Evolutionary conservation across 2,888 invertebrate genomes (phyloP), one percentile per base, ranked within the genome.

Genomic region (Stegophylla sp.): DNA sequence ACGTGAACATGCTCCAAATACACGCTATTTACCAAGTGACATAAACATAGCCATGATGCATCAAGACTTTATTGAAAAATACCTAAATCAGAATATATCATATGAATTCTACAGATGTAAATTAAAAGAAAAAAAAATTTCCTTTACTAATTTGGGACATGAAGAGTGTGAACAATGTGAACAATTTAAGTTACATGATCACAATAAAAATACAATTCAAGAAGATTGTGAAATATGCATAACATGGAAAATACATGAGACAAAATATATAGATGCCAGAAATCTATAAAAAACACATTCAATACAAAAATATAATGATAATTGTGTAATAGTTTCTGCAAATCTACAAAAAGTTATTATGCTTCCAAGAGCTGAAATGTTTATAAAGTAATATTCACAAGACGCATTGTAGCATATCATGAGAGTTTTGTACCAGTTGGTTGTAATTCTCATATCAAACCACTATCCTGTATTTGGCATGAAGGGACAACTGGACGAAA

Each of bases 401-500:
- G 26, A 59, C 73, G 61, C 7, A 61, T 73, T 45, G 20, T 75
- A 15, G 75, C 45, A 20, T 75, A 75, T 43, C 75, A 75, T 48
- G 26, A 75, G 10, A 56, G 56, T 72, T 41, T 56, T 15, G 23
- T n/a, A n/a, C n/a, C n/a, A n/a, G n/a, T n/a, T n/a, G n/a, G n/a
- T n/a, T n/a, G n/a, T n/a, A n/a, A n/a, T n/a, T n/a, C 17, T n/a
- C 56, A 17, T 56, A 56, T 56, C 23, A 66, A 43, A 23, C 53
- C 53, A 13, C 41, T 28, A n/a, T 51, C 71, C 34, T 51, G 28
- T 61, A 69, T 84, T 20, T 84, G 84, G 85, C 84, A 85, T 82
- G 85, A 86, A 83, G 84, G 83, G 15, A 84, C 84, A 64, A 64
- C 84, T 23, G 85, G 85, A 20, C 82, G 85, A 51, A 84, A 84